Conservation (phyloP, 1,140 invertebrate species). For the Hycleus cichorii region DNA sequence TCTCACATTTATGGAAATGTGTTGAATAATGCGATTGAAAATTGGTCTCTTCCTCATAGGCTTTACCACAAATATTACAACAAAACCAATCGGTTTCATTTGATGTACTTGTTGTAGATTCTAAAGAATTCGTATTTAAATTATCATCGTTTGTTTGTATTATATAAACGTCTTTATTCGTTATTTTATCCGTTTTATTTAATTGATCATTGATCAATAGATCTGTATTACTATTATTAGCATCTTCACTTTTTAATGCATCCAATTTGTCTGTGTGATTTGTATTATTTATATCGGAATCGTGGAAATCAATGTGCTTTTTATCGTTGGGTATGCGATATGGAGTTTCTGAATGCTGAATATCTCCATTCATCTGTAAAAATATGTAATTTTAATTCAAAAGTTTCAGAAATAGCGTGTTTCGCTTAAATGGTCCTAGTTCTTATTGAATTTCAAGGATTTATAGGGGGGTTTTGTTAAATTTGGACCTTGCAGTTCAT, state of each 20-base stretch:
- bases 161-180: slow-evolving; percentile 13
- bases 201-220: slow-evolving; percentile 20
- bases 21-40: slow-evolving; percentile 45
- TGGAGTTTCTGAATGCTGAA: slow-evolving; percentile 3
- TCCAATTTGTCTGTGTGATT: slow-evolving; percentile 7
- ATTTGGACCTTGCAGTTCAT: too few relatives aligned
- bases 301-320: slow-evolving; percentile 12
- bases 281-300: not conserved
- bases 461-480: too few relatives aligned
- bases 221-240: slow-evolving; percentile 14
- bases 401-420: too few relatives aligned
- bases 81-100: slow-evolving; percentile 11
- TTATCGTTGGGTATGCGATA: slow-evolving; percentile 8
- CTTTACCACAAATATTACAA: slow-evolving; percentile 49
- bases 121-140: not conserved
- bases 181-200: slow-evolving; percentile 2
- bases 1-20: slow-evolving; percentile 45
- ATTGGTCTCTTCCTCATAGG: slow-evolving; percentile 41
- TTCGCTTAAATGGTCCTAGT: too few relatives aligned
- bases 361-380: slow-evolving; percentile 9
- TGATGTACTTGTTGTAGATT: slow-evolving; percentile 5
- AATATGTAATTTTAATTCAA: not conserved
- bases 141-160: not conserved
- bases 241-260: slow-evolving; percentile 19
- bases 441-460: too few relatives aligned